Conservation (phyloP, 2,797 vertebrate genomes). For the Pampus argenteus region DNA sequence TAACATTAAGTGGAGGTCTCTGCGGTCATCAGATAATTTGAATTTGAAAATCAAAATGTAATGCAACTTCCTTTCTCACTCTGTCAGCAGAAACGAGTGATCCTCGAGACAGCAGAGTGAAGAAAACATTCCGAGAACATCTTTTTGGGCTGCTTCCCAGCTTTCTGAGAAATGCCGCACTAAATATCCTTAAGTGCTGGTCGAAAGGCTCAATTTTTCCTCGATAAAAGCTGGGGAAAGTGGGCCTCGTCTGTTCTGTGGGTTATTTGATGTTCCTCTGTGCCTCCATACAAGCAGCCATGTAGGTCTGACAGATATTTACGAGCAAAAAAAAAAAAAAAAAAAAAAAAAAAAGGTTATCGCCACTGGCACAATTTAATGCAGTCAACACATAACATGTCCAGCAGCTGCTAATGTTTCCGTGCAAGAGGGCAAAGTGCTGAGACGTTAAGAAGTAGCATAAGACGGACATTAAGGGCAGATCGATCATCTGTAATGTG, state of each 20-base stretch:
- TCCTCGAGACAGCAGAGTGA: slow-evolving; percentile 52
- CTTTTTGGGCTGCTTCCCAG: slow-evolving; percentile 63
- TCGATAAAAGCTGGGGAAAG: slow-evolving; percentile 46
- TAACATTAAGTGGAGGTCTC: background rate
- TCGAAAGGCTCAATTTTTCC: slow-evolving; percentile 62
- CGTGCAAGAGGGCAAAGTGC: slow-evolving; percentile 35
- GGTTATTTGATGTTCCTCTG: slow-evolving; percentile 46
- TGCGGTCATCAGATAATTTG: background rate
- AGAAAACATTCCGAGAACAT: slow-evolving; percentile 62
- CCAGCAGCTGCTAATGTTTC: slow-evolving; percentile 40
- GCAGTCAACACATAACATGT: slow-evolving; percentile 37
- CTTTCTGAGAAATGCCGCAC: slow-evolving; percentile 63
- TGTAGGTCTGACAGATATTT: slow-evolving; percentile 57
- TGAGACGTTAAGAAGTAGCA: slow-evolving; percentile 42
- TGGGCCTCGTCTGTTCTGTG: slow-evolving; percentile 15
- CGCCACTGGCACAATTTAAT: slow-evolving; percentile 33
- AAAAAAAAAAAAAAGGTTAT: slow-evolving; percentile 34
- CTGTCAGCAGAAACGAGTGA: slow-evolving; percentile 64
- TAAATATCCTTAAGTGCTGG: slow-evolving; percentile 68
- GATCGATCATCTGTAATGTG: slow-evolving; percentile 68
- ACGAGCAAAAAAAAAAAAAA: slow-evolving; percentile 21
- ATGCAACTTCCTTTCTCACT: slow-evolving; percentile 16
- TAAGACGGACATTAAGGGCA: slow-evolving; percentile 40
- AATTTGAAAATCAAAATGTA: slow-evolving; percentile 43
- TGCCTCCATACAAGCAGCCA: slow-evolving; percentile 41